phyloP scores from a whole-genome alignment of 2,888 invertebrate genomes.

The Baccha elongata region DNA sequence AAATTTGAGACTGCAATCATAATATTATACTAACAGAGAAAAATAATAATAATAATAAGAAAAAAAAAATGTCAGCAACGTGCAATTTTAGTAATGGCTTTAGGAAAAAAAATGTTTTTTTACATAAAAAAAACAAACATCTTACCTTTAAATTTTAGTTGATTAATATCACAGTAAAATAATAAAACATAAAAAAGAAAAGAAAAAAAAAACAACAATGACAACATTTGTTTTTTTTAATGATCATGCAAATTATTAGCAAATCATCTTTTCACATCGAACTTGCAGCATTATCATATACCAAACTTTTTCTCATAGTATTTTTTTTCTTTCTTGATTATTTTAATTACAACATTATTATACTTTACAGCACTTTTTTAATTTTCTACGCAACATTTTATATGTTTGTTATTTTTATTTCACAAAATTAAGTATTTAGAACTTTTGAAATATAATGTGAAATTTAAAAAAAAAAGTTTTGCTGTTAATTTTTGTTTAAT shows the following conservation, averaged over 20 bases:
- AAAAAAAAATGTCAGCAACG: slow-evolving; percentile 7
- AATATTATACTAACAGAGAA: too few species aligned
- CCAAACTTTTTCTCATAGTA: slow-evolving; percentile 52
- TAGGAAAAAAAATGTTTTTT: not conserved
- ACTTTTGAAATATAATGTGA: slow-evolving; percentile 50
- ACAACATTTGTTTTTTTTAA: slow-evolving; percentile 56
- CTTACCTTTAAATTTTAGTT: slow-evolving; percentile 64
- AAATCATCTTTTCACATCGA: slow-evolving; percentile 73
- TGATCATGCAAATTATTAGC: slow-evolving; percentile 72
- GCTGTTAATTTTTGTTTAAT: slow-evolving; percentile 5
- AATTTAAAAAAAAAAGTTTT: slow-evolving; percentile 35
- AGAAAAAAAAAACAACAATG: slow-evolving; percentile 54
- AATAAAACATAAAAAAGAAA: slow-evolving; percentile 57
- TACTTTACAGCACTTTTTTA: slow-evolving; percentile 34
- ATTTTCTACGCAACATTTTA: not conserved
- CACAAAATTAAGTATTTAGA: slow-evolving; percentile 67
- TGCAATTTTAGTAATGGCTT: not conserved
- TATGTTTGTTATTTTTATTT: slow-evolving; percentile 22
- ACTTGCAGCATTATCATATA: slow-evolving; percentile 74
- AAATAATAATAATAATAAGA: not conserved
- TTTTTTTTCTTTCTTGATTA: slow-evolving; percentile 40
- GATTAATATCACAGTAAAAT: slow-evolving; percentile 60
- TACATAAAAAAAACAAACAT: slow-evolving; percentile 50
- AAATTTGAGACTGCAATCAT: not conserved
- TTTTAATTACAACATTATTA: slow-evolving; percentile 44